Percentiles rank a stretch among this genome's conserved stretches.
Conservation (phyloP, 2,888 invertebrate species). For the Himalopsyche anomala region DNA sequence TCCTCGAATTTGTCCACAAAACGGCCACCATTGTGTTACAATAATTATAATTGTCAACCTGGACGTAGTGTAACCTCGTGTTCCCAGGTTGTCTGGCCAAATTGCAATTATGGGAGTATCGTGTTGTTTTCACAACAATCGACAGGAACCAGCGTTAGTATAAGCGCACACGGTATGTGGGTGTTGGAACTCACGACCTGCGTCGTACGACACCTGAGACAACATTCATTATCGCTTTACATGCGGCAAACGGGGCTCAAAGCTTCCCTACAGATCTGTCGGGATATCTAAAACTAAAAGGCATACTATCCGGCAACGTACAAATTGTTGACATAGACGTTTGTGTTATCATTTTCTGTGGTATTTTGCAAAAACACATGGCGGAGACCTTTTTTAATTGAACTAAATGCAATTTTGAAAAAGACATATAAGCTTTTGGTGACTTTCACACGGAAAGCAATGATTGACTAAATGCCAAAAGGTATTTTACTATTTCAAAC, state of each 20-base stretch:
- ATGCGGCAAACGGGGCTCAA: not conserved
- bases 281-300: no score
- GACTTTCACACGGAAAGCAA: no score
- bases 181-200: slow-evolving; percentile 1
- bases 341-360: no score
- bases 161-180: not conserved
- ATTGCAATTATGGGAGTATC: slow-evolving; percentile 25
- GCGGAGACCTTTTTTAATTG: no score
- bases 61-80: not conserved
- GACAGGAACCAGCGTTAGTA: not conserved
- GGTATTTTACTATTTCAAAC: no score
- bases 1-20: not conserved
- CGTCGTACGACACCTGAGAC: slow-evolving; percentile 10
- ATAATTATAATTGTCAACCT: slow-evolving; percentile 17
- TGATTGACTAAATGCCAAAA: no score
- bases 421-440: no score
- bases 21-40: not conserved
- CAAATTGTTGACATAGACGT: no score
- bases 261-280: not conserved
- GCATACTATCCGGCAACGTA: no score
- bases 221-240: slow-evolving; percentile 22
- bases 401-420: no score
- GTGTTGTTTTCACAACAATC: slow-evolving; percentile 3
- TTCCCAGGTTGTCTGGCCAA: slow-evolving; percentile 13
- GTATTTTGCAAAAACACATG: no score